A percentile compares a stretch with the other conserved stretches of the same genome.
Evolutionary conservation across 1,140 invertebrate species (phyloP).

Genomic region (Thalassaphorura encarpata): DNA sequence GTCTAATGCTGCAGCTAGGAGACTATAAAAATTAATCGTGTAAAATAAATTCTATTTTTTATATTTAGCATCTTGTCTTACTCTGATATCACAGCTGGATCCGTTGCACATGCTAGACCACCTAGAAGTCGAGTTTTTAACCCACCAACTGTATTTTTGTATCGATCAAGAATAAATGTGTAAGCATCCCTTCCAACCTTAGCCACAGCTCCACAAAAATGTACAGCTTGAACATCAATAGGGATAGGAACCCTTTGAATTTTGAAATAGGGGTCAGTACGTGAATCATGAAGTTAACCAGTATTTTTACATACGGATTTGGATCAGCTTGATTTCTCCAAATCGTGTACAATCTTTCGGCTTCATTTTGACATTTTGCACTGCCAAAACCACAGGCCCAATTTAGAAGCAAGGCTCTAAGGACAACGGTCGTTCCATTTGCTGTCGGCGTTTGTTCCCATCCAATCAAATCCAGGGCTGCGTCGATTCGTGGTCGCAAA

Average conservation of each 20-base stretch:
- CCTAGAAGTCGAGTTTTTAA: constrained; percentile 4
- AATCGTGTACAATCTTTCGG: not conserved
- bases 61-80: too few species aligned
- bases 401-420: constrained; percentile 11
- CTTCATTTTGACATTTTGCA: constrained; percentile 11
- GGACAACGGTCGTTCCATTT: constrained; percentile 13
- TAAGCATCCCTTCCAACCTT: constrained; percentile 43
- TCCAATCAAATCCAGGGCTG: constrained; percentile 16
- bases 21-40: too few species aligned
- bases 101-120: constrained; percentile 8
- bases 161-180: constrained; percentile 9
- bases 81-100: too few species aligned
- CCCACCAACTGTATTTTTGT: not conserved
- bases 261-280: not conserved
- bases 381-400: constrained; percentile 17
- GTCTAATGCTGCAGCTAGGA: not conserved
- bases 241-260: too few species aligned
- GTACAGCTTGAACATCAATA: constrained; percentile 33
- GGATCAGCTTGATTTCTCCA: constrained; percentile 4
- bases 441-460: constrained; percentile 11
- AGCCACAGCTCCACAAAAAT: constrained; percentile 68
- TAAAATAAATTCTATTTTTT: too few species aligned
- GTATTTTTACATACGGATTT: constrained; percentile 8
- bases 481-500: constrained; percentile 12
- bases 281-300: not conserved